Conservation (phyloP, 2,888 invertebrate species). For the Bembecia ichneumoniformis region DNA sequence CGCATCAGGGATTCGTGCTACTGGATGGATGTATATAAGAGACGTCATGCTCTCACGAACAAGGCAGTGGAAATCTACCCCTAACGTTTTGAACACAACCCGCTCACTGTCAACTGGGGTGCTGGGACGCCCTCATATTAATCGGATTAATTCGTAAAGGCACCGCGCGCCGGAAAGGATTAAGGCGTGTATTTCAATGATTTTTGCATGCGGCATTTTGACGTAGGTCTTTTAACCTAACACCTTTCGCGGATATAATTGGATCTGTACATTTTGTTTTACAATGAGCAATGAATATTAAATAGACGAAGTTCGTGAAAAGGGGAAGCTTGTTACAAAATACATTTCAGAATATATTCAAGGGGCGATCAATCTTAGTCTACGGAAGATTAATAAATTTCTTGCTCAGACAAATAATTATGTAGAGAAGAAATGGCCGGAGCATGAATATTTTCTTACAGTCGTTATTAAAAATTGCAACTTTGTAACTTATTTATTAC, state of each 20-base stretch:
- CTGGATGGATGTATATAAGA: slow-evolving; percentile 8
- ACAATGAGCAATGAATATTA: slow-evolving; percentile 62
- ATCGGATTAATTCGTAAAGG: slow-evolving; percentile 57
- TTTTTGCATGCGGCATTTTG: slow-evolving; percentile 57
- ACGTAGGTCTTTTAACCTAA: slow-evolving; percentile 35
- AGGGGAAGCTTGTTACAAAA: slow-evolving; percentile 7
- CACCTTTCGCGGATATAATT: slow-evolving; percentile 41
- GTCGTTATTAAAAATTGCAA: slow-evolving; percentile 18
- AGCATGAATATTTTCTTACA: slow-evolving; percentile 15
- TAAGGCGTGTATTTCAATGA: slow-evolving; percentile 42
- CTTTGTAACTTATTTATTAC: too few species aligned
- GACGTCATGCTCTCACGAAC: background rate
- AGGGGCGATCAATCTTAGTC: slow-evolving; percentile 31
- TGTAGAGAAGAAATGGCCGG: slow-evolving; percentile 20
- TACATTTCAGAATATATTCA: slow-evolving; percentile 22
- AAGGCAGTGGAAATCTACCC: background rate
- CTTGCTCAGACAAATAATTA: slow-evolving; percentile 29
- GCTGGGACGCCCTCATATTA: slow-evolving; percentile 16
- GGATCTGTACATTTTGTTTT: slow-evolving; percentile 43
- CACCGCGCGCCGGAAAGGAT: slow-evolving; percentile 37
- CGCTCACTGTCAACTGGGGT: background rate
- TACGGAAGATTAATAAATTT: slow-evolving; percentile 26
- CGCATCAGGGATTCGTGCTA: slow-evolving; percentile 32
- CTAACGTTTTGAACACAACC: background rate
- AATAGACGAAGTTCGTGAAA: slow-evolving; percentile 23